Evolutionary conservation across 2,888 invertebrate species (phyloP).

Genomic region (Stenoptilia bipunctidactyla): DNA sequence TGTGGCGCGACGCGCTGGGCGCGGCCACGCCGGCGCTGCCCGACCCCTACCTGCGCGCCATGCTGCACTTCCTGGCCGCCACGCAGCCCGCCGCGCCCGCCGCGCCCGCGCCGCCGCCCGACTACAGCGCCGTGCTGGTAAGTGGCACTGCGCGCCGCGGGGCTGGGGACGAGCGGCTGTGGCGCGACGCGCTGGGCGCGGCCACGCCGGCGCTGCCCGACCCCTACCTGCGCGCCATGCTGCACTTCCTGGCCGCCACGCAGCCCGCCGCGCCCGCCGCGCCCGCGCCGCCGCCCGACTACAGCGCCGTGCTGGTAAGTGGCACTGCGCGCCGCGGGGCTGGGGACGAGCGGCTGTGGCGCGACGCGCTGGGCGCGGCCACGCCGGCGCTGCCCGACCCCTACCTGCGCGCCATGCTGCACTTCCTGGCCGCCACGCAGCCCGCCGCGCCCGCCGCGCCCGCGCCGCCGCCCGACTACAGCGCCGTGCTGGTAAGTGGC

Average conservation of each 20-base stretch:
- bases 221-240: constrained; percentile 91
- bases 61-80: constrained; percentile 91
- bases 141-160: constrained; percentile 66
- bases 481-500: constrained; percentile 39
- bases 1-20: constrained; percentile 87
- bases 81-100: constrained; percentile 54
- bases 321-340: constrained; percentile 73
- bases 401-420: constrained; percentile 91
- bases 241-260: constrained; percentile 89
- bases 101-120: constrained; percentile 40
- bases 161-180: constrained; percentile 88
- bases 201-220: constrained; percentile 86
- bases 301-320: constrained; percentile 6
- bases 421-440: constrained; percentile 84
- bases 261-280: constrained; percentile 30
- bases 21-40: constrained; percentile 81
- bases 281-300: constrained; percentile 39
- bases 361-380: constrained; percentile 84
- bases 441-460: background rate
- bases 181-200: constrained; percentile 84
- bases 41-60: constrained; percentile 92
- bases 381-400: constrained; percentile 86
- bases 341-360: constrained; percentile 87
- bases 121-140: constrained; percentile 8
- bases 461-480: constrained; percentile 26